A percentile compares a stretch with the other conserved stretches of the same genome.
Evolutionary conservation across 2,888 invertebrate genomes (phyloP).

Genomic region (Drosophila ezoana): DNA sequence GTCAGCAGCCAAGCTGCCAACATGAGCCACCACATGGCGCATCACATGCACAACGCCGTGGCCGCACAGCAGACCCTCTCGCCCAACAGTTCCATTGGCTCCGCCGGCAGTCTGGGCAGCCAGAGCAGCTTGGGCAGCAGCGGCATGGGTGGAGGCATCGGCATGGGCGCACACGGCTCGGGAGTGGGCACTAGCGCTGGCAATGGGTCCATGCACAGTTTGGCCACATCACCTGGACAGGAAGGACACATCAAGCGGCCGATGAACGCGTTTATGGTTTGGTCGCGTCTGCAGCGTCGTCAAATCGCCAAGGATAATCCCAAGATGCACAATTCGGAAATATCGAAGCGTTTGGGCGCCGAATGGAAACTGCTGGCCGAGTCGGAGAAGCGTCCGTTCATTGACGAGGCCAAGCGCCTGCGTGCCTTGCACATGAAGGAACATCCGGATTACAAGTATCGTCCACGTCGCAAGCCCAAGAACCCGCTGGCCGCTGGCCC

Average conservation of each 20-base stretch:
- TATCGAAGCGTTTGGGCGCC: constrained; percentile 95
- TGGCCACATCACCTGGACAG: constrained; percentile 84
- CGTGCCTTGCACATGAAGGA: constrained; percentile 95
- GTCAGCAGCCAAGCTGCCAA: constrained; percentile 76
- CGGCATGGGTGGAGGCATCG: constrained; percentile 70
- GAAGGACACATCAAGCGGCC: constrained; percentile 97
- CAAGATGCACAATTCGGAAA: constrained; percentile 95
- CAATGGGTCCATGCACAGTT: constrained; percentile 66
- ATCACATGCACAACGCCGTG: constrained; percentile 70
- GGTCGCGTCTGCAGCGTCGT: constrained; percentile 95
- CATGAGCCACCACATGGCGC: constrained; percentile 82
- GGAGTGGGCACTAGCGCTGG: constrained; percentile 25
- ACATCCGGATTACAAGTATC: constrained; percentile 96
- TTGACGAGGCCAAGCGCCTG: constrained; percentile 96
- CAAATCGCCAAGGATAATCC: constrained; percentile 98
- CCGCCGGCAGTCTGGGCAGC: constrained; percentile 67
- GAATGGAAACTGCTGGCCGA: constrained; percentile 97
- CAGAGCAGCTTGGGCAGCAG: constrained; percentile 69
- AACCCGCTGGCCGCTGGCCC: constrained; percentile 86
- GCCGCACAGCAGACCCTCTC: constrained; percentile 81
- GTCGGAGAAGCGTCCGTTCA: constrained; percentile 95
- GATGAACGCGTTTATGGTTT: constrained; percentile 99
- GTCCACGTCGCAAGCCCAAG: constrained; percentile 94
- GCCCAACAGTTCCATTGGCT: constrained; percentile 83
- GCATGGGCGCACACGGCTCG: constrained; percentile 48